Evolutionary conservation across 2,113 vertebrate species (phyloP), one percentile per base, ranked within the genome.

Genomic region (Salvator merianae): DNA sequence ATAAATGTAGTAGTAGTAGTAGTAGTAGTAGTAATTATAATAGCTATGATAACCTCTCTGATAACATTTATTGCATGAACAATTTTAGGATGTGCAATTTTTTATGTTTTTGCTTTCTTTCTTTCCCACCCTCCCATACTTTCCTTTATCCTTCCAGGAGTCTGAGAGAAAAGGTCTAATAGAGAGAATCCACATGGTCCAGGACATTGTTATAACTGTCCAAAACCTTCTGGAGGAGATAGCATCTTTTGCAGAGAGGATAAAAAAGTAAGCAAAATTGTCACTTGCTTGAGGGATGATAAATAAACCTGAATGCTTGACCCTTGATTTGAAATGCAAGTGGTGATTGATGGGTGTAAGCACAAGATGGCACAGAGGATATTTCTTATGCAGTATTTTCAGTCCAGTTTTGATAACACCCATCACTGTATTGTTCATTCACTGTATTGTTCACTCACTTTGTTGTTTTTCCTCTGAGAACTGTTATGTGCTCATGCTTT

Each of bases 181-280:
- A 92, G 97, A 99, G 53, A 98, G 99, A 94, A 97, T 99, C 92
- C 97, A 98, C 86, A 99, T 99, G 98, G 97, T 99, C 69, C 99
- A 99, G 78, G 98, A 99, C 84, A 97, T 99, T 85, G 96, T 99
- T 34, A 94, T 99, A 88, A 96, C 93, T 3, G 98, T 99, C 88
- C 99, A 99, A 90, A 97, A 93, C 47, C 87, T 97, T 90, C 92
- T 99, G 89, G 98, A 98, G 88, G 98, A 98, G 94, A 88, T 97
- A 6, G 98, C 98, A 66, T 98, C 97, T 7, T 96, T 98, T 68
- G 98, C 97, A 86, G 99, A 99, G 91, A 96, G 98, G 93, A 95
- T 98, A 92, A 99, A 99, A 95, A 99, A 99, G 99, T 99, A 97
- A 97, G 95, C 95, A 53, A n/a, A 0, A 0, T 1, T 86, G 79